Evolutionary conservation across 2,797 vertebrate genomes (phyloP).

Genomic region (Chloroceryle inda): DNA sequence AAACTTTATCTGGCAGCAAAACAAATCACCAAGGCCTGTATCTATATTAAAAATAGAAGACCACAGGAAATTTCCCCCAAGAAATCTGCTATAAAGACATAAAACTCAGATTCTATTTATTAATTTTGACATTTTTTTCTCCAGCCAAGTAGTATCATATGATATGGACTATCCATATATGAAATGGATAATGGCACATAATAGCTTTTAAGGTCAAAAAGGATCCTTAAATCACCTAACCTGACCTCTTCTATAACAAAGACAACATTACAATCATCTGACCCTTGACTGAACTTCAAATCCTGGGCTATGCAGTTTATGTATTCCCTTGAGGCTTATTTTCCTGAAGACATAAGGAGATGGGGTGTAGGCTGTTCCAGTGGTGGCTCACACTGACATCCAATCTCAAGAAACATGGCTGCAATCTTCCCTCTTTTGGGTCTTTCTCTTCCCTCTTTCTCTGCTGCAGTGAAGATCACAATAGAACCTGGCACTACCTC

Average conservation of each 20-base stretch:
- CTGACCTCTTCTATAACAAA: background rate
- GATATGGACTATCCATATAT: background rate
- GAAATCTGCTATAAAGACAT: slow-evolving; percentile 4
- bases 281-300: background rate
- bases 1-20: slow-evolving; percentile 23
- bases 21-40: slow-evolving; percentile 2
- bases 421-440: background rate
- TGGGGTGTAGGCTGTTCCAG: fast-evolving
- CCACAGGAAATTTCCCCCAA: slow-evolving; percentile 18
- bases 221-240: background rate
- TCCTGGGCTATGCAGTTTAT: background rate
- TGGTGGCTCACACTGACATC: background rate
- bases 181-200: background rate
- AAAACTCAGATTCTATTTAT: background rate
- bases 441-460: background rate
- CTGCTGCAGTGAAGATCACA: background rate
- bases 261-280: background rate
- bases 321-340: background rate
- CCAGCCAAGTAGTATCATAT: background rate
- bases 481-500: background rate
- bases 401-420: background rate
- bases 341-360: background rate
- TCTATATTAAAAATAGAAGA: slow-evolving; percentile 40
- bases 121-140: slow-evolving; percentile 13
- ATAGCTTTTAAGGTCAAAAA: background rate